A percentile compares a stretch with the other conserved stretches of the same genome.
Conservation (phyloP, 2,888 invertebrate genomes). For the Tipula unca region DNA sequence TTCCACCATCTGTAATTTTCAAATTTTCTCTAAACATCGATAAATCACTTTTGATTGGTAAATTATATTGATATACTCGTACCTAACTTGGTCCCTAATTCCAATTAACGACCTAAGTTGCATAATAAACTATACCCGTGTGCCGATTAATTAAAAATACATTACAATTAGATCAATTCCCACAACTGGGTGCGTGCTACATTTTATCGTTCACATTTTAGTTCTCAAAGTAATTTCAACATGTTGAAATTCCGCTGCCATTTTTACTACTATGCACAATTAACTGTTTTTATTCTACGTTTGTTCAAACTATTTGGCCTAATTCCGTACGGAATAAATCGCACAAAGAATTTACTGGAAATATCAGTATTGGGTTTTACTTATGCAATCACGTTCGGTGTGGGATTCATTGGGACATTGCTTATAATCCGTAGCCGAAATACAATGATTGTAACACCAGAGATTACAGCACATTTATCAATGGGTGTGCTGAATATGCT, state of each 20-base stretch:
- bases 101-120: background rate
- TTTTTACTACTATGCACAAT: background rate
- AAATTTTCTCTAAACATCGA: too few relatives aligned
- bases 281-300: background rate
- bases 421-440: background rate
- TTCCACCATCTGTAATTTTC: too few relatives aligned
- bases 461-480: background rate
- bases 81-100: too few relatives aligned
- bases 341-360: too few relatives aligned
- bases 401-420: background rate
- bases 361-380: background rate
- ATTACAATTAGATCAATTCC: background rate
- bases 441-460: background rate
- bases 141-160: background rate
- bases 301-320: background rate
- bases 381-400: background rate
- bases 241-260: background rate
- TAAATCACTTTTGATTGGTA: too few relatives aligned
- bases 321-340: background rate
- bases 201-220: too few relatives aligned
- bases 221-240: background rate
- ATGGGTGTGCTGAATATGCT: background rate
- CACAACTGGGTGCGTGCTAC: too few relatives aligned
- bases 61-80: too few relatives aligned
- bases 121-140: background rate